Percentiles rank a stretch among this genome's conserved stretches.
These are phyloP conservation scores for Poeciliopsis gracilis DNA, from an alignment of 2,797 vertebrate genomes.

Conservation along the genomic window DNA sequence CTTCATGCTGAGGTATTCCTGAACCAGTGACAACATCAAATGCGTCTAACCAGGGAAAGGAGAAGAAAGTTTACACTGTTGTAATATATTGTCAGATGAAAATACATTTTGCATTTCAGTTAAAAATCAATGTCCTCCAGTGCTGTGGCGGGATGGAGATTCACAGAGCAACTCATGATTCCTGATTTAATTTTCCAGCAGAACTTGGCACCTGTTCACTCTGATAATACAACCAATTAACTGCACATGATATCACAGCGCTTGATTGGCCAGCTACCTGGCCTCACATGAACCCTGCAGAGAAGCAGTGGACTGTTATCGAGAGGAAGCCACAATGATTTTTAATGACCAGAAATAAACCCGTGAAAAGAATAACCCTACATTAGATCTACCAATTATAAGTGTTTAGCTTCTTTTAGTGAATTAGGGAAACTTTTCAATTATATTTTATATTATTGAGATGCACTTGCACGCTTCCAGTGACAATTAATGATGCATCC, in stretches of 20 bases:
- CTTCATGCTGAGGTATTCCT: neutral
- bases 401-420: neutral
- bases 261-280: neutral
- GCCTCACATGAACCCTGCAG: neutral
- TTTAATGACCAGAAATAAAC: neutral
- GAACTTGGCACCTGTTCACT: neutral
- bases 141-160: neutral
- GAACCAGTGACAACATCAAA: neutral
- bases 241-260: neutral
- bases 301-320: neutral
- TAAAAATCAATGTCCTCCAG: neutral
- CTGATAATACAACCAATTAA: neutral
- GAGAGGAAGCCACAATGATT: neutral
- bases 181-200: neutral
- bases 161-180: neutral
- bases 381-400: neutral
- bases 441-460: neutral
- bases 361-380: neutral
- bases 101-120: neutral
- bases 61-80: neutral
- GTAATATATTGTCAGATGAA: neutral
- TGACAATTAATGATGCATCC: neutral
- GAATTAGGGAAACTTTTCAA: neutral
- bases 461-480: neutral
- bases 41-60: neutral